Evolutionary conservation across 2,888 invertebrate genomes (phyloP).

Genomic region (Pantelozetes paolii): DNA sequence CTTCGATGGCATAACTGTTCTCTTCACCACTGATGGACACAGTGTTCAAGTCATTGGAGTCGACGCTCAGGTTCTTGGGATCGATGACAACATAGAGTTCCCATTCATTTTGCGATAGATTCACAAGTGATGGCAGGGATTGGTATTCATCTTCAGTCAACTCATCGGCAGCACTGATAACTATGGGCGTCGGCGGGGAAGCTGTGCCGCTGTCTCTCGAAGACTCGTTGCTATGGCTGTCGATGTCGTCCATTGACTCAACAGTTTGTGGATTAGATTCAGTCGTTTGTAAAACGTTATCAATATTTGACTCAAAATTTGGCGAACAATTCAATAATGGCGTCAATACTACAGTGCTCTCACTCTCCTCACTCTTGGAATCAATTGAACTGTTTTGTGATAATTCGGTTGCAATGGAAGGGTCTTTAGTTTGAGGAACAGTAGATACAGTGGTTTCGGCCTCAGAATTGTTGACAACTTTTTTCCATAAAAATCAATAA

Average conservation of each 20-base stretch:
- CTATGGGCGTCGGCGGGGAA: not conserved
- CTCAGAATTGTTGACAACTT: not conserved
- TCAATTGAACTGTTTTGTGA: not conserved
- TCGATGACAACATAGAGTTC: not conserved
- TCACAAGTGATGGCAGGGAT: not conserved
- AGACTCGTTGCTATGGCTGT: conserved; percentile 1
- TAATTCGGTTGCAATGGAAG: conserved; percentile 1
- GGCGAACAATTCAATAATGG: not conserved
- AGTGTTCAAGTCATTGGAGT: not conserved
- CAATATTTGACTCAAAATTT: conserved; percentile 1
- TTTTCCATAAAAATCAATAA: not conserved
- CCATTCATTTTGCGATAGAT: conserved; percentile 16
- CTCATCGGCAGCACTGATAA: not conserved
- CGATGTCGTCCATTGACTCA: not conserved
- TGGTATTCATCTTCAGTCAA: not conserved
- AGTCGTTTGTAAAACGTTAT: not conserved
- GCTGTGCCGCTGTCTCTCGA: conserved; percentile 9
- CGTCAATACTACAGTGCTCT: not conserved
- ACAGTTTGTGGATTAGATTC: not conserved
- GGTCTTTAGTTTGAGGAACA: not conserved
- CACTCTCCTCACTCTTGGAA: not conserved
- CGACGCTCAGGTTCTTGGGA: not conserved
- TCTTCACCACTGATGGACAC: not conserved
- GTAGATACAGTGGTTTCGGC: not conserved
- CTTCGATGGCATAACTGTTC: not conserved